A percentile compares a stretch with the other conserved stretches of the same genome.
These are phyloP conservation scores for Bovichtus diacanthus DNA, from an alignment of 2,797 vertebrate genomes.

Conservation along the genomic window DNA sequence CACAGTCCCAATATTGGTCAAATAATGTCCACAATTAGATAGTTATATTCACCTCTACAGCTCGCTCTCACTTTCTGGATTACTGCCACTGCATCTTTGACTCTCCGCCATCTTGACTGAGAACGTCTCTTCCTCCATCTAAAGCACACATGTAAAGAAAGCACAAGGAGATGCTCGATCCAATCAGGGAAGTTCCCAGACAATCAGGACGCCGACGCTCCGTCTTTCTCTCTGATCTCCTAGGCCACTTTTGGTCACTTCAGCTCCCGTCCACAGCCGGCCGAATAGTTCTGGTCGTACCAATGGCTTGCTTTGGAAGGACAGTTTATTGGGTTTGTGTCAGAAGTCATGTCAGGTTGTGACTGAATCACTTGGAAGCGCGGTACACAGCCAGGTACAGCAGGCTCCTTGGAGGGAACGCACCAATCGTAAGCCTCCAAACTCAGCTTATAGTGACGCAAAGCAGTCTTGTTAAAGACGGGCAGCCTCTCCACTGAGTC, in stretches of 20 bases:
- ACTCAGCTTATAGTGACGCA: conserved; percentile 90
- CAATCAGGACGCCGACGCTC: neutral
- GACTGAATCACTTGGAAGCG: conserved; percentile 64
- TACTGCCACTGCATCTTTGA: neutral
- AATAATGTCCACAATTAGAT: neutral
- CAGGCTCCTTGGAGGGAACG: conserved; percentile 90
- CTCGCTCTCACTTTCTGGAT: neutral
- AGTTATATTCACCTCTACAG: neutral
- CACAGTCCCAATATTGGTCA: neutral
- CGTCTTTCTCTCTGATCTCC: neutral
- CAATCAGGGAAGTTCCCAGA: neutral
- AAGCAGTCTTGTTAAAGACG: conserved; percentile 91
- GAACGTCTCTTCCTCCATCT: neutral
- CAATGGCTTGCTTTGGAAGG: neutral
- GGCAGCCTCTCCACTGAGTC: conserved; percentile 92
- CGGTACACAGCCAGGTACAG: conserved; percentile 87
- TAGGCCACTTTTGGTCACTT: conserved; percentile 11
- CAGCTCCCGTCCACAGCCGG: neutral
- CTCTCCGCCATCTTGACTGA: neutral
- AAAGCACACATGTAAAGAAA: neutral
- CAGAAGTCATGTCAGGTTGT: neutral
- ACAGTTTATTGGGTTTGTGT: conserved; percentile 7
- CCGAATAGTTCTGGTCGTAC: conserved; percentile 40
- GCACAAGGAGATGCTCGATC: neutral
- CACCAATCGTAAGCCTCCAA: conserved; percentile 92